Evolutionary conservation across 2,113 vertebrate species (phyloP), one percentile per base, ranked within the genome.

Genomic region (Gallinago jamesoni): DNA sequence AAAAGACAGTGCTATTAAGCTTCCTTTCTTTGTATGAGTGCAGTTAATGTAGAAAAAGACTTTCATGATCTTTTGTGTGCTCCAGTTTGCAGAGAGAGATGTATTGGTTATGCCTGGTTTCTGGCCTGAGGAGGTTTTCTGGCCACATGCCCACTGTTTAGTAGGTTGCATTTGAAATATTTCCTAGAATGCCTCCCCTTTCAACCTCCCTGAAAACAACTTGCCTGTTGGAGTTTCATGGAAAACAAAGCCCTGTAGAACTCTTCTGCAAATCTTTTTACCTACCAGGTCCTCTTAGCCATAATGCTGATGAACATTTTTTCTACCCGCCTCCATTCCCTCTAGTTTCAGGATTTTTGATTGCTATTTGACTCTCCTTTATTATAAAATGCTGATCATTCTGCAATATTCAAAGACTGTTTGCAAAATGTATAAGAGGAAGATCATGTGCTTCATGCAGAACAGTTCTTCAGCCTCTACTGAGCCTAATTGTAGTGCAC

Each of bases 161-260:
- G 41, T 73, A 74, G 68, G 50, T 47, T 86, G 53, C 47, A 62
- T 86, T 56, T 90, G 62, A 90, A 94, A 66, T 79, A 76, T 79
- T 94, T 93, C 89, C 80, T 94, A 94, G 93, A 87, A 89, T 92
- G 41, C 64, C 31, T 95, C 23, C 6, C 22, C 52, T 86, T 86
- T 75, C 31, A 84, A 66, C 22, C 37, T 86, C 25, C 25, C 33
- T 78, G 66, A 77, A 87, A 93, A 85, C 10, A 33, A 11, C 43
- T 72, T 90, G 50, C 50, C n/a, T 92, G 19, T 62, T 88, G 27
- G 55, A 81, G 31, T 60, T 86, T 27, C 10, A 33, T 67, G 50
- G 41, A 47, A 85, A 81, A 45, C 33, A 88, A 88, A 86, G 33
- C 20, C 45, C 22, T 43, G 13, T 80, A 41, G 50, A 85, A 72